Conservation (phyloP, 2,113 vertebrate species). For the Cettia cetti region DNA sequence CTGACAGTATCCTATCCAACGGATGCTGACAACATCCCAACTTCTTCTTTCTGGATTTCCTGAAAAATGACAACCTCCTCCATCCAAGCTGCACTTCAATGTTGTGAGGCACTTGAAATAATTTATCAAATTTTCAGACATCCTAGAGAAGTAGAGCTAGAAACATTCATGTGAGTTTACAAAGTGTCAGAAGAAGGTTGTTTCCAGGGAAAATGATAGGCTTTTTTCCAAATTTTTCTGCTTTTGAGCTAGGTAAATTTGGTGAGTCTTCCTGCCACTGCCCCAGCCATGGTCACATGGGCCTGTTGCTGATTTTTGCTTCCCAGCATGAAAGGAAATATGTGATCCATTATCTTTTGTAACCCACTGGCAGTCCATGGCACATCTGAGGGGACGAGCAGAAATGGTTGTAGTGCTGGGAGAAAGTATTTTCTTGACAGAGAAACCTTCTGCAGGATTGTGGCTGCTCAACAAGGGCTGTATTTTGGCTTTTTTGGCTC, state of each 20-base stretch:
- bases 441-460: not conserved
- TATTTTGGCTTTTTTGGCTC: not conserved
- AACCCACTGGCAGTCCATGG: not conserved
- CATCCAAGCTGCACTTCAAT: not conserved
- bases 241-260: not conserved
- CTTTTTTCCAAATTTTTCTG: not conserved
- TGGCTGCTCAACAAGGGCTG: not conserved
- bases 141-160: not conserved
- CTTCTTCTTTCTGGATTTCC: not conserved
- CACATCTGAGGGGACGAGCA: not conserved
- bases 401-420: not conserved
- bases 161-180: not conserved
- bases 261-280: rapidly evolving
- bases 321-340: not conserved
- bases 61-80: not conserved
- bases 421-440: not conserved
- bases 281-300: not conserved
- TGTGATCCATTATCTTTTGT: not conserved
- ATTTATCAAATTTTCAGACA: not conserved
- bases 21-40: not conserved
- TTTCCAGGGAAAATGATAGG: rapidly evolving
- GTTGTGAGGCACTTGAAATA: not conserved
- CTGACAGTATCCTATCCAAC: not conserved
- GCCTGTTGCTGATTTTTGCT: not conserved
- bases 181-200: not conserved